These are phyloP conservation scores for Umimayanthus kanabou DNA, from an alignment of 92 coral and sea anemone genomes.

Conservation along the genomic window DNA sequence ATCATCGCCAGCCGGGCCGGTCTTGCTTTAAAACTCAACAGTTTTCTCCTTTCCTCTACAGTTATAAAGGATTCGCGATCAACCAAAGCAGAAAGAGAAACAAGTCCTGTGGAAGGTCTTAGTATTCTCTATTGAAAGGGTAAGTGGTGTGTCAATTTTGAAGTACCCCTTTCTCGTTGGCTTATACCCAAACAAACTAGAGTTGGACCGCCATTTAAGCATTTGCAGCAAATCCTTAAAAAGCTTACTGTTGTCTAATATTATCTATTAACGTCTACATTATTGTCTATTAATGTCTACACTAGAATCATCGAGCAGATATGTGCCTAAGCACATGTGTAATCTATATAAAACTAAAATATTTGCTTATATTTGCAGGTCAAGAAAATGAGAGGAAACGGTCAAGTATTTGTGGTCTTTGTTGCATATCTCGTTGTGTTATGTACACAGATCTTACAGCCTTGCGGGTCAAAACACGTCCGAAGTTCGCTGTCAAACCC, in stretches of 20 bases:
- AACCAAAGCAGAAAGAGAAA: not conserved
- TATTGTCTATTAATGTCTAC: not conserved
- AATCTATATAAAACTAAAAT: not conserved
- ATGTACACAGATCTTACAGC: conserved; percentile 6
- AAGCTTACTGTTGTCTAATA: not conserved
- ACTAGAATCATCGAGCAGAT: not conserved
- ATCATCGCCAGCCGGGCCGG: too few relatives aligned
- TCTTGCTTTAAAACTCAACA: not conserved
- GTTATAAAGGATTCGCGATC: not conserved
- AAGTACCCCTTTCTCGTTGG: not conserved
- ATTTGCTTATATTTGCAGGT: conserved; percentile 23
- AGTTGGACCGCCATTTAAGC: not conserved
- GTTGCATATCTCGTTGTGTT: conserved; percentile 1
- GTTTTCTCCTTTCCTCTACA: not conserved
- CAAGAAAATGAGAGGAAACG: conserved; percentile 27
- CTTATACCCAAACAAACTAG: not conserved
- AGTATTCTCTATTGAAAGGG: not conserved
- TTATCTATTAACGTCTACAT: not conserved
- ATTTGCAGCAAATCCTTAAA: not conserved
- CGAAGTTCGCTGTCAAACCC: not conserved
- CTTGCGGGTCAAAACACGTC: conserved; percentile 26
- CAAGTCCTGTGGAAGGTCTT: not conserved
- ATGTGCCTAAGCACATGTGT: not conserved
- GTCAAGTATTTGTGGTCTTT: conserved; percentile 7
- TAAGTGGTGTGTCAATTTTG: not conserved